Evolutionary conservation across 2,797 vertebrate species (phyloP).

Genomic region (Manis crassicaudata): DNA sequence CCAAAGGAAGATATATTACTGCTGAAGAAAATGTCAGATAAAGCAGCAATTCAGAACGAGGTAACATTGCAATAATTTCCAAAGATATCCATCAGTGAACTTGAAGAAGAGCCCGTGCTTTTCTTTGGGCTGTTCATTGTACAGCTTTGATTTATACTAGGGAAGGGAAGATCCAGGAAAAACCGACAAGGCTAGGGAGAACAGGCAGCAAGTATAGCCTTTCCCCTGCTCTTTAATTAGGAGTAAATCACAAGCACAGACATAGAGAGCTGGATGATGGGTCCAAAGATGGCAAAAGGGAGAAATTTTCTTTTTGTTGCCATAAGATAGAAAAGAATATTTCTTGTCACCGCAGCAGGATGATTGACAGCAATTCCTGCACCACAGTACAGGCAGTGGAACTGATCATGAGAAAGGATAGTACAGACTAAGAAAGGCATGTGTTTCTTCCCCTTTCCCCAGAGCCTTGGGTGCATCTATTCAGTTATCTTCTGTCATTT

Average conservation of each 20-base stretch:
- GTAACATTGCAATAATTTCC: not conserved
- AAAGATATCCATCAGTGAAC: not conserved
- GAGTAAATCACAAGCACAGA: not conserved
- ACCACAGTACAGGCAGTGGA: not conserved
- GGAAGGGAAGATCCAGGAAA: not conserved
- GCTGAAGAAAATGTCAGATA: conserved; percentile 1
- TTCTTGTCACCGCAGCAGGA: not conserved
- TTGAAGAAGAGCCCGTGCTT: not conserved
- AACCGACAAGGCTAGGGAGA: not conserved
- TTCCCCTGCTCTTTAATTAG: not conserved
- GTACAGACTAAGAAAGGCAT: not conserved
- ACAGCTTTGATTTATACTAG: not conserved
- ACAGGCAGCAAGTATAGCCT: not conserved
- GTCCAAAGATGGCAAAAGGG: not conserved
- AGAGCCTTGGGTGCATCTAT: not conserved
- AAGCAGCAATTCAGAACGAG: not conserved
- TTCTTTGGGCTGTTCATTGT: not conserved
- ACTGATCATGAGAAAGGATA: not conserved
- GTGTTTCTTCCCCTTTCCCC: not conserved
- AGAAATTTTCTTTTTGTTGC: not conserved
- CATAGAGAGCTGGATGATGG: not conserved
- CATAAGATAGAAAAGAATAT: not conserved
- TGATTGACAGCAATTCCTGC: not conserved
- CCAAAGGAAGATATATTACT: not conserved
- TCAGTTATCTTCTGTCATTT: not conserved